These are phyloP conservation scores for Crocuta crocuta DNA, from an alignment of 2,113 vertebrate genomes.

Conservation along the genomic window DNA sequence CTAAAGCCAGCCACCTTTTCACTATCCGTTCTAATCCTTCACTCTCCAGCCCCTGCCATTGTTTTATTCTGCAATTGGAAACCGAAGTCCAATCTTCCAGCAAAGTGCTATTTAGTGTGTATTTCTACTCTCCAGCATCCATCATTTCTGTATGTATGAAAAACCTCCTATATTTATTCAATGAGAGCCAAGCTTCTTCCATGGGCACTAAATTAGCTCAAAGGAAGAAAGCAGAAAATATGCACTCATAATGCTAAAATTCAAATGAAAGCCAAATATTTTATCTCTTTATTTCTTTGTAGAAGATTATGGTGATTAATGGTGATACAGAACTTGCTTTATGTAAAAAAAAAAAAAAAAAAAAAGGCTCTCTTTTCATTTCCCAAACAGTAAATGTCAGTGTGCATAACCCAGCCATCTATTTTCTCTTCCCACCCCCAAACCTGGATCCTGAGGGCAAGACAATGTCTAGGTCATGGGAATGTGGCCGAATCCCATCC, in stretches of 20 bases:
- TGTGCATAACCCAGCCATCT: not conserved
- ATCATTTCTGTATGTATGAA: conserved; percentile 38
- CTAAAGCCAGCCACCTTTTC: not conserved
- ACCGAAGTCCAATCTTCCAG: not conserved
- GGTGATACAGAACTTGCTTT: not conserved
- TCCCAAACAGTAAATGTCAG: not conserved
- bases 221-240: conserved; percentile 49
- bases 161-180: conserved; percentile 28
- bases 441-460: not conserved
- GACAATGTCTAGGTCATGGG: not conserved
- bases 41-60: not conserved
- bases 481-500: not conserved
- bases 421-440: not conserved
- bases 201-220: conserved; percentile 3
- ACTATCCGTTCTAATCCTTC: not conserved
- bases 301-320: conserved; percentile 48
- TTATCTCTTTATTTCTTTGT: conserved; percentile 17
- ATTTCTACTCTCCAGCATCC: not conserved
- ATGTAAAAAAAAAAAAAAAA: not conserved
- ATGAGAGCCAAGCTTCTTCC: not conserved
- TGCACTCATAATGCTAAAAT: not conserved
- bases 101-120: not conserved
- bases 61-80: conserved; percentile 1
- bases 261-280: conserved; percentile 38
- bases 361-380: not conserved